Percentiles rank a stretch among this genome's conserved stretches.
These are phyloP conservation scores for Mimumesa dahlbomi DNA, from an alignment of 2,888 invertebrate genomes.

Conservation along the genomic window DNA sequence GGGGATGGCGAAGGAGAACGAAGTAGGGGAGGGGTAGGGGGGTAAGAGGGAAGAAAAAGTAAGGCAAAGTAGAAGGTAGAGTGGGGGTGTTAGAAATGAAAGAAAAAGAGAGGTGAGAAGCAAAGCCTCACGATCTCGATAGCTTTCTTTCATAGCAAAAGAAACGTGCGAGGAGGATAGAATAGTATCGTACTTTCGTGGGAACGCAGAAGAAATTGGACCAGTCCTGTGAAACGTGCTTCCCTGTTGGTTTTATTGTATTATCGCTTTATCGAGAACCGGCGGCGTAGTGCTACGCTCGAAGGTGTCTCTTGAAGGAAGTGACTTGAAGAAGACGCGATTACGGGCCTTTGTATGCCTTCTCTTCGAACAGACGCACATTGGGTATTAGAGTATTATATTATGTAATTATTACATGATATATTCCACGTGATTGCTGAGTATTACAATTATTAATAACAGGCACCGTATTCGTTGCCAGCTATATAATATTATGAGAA, in stretches of 20 bases:
- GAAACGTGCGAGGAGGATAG: slow-evolving; percentile 33
- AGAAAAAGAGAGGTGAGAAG: not conserved
- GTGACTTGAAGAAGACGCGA: slow-evolving; percentile 34
- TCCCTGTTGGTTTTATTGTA: slow-evolving; percentile 28
- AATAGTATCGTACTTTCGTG: slow-evolving; percentile 17
- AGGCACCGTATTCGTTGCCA: no score
- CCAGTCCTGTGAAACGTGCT: slow-evolving; percentile 29
- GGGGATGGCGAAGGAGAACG: slow-evolving; percentile 14
- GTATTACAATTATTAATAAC: no score
- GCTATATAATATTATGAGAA: no score
- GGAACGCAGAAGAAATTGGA: slow-evolving; percentile 44
- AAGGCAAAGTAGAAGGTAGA: no score
- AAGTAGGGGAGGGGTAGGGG: not conserved
- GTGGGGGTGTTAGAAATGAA: slow-evolving; percentile 1
- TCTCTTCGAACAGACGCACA: not conserved
- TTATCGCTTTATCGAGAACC: slow-evolving; percentile 40
- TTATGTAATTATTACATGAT: slow-evolving; percentile 21
- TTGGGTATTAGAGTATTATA: slow-evolving; percentile 1
- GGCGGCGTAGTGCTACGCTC: slow-evolving; percentile 10
- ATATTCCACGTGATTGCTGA: slow-evolving; percentile 26
- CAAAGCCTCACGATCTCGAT: slow-evolving; percentile 35
- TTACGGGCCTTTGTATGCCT: slow-evolving; percentile 17
- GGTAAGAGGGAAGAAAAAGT: not conserved
- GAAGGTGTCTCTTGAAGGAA: slow-evolving; percentile 20
- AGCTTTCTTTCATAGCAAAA: slow-evolving; percentile 40